These are phyloP conservation scores for Melolontha melolontha DNA, from an alignment of 2,888 invertebrate species.

Conservation along the genomic window DNA sequence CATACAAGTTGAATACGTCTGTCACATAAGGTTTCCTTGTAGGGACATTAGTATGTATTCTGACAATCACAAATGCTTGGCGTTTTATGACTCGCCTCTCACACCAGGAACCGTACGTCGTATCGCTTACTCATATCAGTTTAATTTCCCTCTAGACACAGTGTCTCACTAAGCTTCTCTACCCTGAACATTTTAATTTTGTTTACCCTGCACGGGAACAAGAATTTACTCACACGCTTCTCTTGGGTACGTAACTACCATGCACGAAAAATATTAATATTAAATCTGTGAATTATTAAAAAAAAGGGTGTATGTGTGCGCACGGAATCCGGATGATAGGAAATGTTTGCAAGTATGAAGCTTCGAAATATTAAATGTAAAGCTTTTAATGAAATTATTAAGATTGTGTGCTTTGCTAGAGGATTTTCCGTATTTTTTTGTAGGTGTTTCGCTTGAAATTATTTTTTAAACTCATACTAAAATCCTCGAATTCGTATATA, in stretches of 20 bases:
- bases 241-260: not conserved
- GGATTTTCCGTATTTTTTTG: no score
- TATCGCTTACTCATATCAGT: conserved; percentile 58
- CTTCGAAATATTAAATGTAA: no score
- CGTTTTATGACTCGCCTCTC: conserved; percentile 14
- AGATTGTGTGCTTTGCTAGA: no score
- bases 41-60: conserved; percentile 21
- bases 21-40: conserved; percentile 15
- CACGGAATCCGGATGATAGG: not conserved
- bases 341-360: no score
- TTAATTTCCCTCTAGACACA: conserved; percentile 57
- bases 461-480: no score
- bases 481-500: no score
- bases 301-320: not conserved
- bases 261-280: not conserved
- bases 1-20: conserved; percentile 6
- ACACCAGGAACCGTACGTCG: conserved; percentile 45
- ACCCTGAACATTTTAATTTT: conserved; percentile 32
- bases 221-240: conserved; percentile 19
- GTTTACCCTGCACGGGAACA: conserved; percentile 23
- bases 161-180: conserved; percentile 22
- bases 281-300: conserved; percentile 27
- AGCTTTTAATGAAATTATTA: no score
- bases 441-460: no score
- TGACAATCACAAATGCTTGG: conserved; percentile 12